A percentile compares a stretch with the other conserved stretches of the same genome.
Evolutionary conservation across 2,113 vertebrate genomes (phyloP).

Genomic region (Campylomormyrus numenius): DNA sequence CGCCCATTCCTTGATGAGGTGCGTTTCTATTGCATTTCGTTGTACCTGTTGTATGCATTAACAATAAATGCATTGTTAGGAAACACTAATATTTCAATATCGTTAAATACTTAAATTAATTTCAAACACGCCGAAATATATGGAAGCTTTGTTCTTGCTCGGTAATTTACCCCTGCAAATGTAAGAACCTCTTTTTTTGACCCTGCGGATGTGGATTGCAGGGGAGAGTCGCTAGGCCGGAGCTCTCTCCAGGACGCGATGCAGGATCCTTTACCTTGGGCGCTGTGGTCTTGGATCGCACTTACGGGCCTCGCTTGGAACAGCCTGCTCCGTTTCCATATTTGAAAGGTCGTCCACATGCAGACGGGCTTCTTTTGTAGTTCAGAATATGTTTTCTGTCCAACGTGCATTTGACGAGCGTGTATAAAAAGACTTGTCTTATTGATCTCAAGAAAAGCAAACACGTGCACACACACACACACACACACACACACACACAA

Average conservation of each 20-base stretch:
- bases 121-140: not conserved
- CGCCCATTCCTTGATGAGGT: not conserved
- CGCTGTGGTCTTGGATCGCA: not conserved
- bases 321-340: not conserved
- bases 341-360: slow-evolving; percentile 24
- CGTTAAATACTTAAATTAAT: not conserved
- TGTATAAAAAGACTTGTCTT: slow-evolving; percentile 2
- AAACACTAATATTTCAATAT: not conserved
- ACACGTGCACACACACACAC: not conserved
- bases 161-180: not conserved
- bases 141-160: not conserved
- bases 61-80: not conserved
- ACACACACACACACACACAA: too few relatives aligned
- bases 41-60: not conserved
- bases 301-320: not conserved
- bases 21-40: not conserved
- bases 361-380: slow-evolving; percentile 25
- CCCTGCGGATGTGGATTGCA: not conserved
- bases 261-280: not conserved
- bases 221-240: not conserved
- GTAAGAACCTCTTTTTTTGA: not conserved
- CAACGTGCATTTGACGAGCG: slow-evolving; percentile 27
- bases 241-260: not conserved
- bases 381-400: slow-evolving; percentile 29
- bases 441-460: not conserved